These are phyloP conservation scores for Desmophyllum pertusum DNA, from an alignment of 92 coral and sea anemone species.

Conservation along the genomic window DNA sequence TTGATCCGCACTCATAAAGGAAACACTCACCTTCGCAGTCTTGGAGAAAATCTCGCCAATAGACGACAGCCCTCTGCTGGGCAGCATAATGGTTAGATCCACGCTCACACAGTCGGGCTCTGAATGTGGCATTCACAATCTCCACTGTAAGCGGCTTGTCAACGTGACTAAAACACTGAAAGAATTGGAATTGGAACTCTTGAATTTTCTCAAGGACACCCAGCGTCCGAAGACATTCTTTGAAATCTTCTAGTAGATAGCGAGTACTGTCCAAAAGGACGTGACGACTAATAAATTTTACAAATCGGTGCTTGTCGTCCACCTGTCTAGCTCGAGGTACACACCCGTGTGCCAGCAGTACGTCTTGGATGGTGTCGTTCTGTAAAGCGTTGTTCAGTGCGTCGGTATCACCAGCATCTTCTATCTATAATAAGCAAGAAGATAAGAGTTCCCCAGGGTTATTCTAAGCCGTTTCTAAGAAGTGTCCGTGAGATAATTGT, in stretches of 20 bases:
- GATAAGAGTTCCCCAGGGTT: too few species aligned
- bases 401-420: too few species aligned
- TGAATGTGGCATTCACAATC: constrained; percentile 48
- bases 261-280: constrained; percentile 41
- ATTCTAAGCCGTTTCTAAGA: too few species aligned
- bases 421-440: too few species aligned
- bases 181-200: constrained; percentile 48
- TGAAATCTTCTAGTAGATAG: constrained; percentile 51
- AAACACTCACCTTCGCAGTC: constrained; percentile 59
- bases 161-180: constrained; percentile 34
- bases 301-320: constrained; percentile 7
- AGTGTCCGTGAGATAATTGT: too few species aligned
- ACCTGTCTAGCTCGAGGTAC: neutral
- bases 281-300: constrained; percentile 25
- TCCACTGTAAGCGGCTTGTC: constrained; percentile 33
- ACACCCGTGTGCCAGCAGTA: constrained; percentile 47
- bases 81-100: constrained; percentile 51
- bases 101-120: constrained; percentile 20
- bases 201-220: constrained; percentile 37
- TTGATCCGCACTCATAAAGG: too few species aligned
- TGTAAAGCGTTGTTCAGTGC: too few species aligned
- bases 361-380: constrained; percentile 27
- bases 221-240: constrained; percentile 38
- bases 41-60: constrained; percentile 64
- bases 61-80: constrained; percentile 64